These are phyloP conservation scores for Magallana nippona DNA, from an alignment of 2,888 invertebrate species.

Conservation along the genomic window DNA sequence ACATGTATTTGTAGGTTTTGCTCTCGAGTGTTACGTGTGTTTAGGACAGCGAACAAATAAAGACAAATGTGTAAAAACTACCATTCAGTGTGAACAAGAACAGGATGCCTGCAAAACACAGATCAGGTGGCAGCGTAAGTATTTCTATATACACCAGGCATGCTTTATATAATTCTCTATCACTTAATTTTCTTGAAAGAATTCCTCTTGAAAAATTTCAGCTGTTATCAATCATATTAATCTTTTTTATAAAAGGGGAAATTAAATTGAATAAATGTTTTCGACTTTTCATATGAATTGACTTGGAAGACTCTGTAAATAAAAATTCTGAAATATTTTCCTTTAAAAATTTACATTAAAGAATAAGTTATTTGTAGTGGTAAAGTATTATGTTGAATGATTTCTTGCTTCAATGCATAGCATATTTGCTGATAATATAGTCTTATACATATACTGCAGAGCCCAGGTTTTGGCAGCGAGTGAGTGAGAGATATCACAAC, in stretches of 20 bases:
- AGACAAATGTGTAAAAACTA: constrained; percentile 95
- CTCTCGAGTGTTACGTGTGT: constrained; percentile 97
- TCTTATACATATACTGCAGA: constrained; percentile 78
- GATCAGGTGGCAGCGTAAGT: constrained; percentile 93
- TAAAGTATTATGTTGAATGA: not conserved
- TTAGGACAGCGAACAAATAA: constrained; percentile 93
- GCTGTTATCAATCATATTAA: too few relatives aligned
- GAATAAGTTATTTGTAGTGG: not conserved
- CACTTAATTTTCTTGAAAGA: too few relatives aligned
- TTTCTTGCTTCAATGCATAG: too few relatives aligned
- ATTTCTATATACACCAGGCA: not conserved
- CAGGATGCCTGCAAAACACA: constrained; percentile 93
- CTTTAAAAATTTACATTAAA: too few relatives aligned
- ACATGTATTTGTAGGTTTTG: constrained; percentile 67
- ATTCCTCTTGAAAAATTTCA: too few relatives aligned
- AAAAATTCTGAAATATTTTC: too few relatives aligned
- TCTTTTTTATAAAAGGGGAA: too few relatives aligned
- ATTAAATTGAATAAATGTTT: too few relatives aligned
- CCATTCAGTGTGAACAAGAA: constrained; percentile 90
- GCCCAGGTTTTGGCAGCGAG: constrained; percentile 96
- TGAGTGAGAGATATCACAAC: constrained; percentile 94
- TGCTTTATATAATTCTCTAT: too few relatives aligned
- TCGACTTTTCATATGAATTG: too few relatives aligned
- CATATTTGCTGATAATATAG: not conserved
- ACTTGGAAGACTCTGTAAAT: too few relatives aligned